phyloP scores from a whole-genome alignment of 2,888 invertebrate genomes.

The Junonia oenone region DNA sequence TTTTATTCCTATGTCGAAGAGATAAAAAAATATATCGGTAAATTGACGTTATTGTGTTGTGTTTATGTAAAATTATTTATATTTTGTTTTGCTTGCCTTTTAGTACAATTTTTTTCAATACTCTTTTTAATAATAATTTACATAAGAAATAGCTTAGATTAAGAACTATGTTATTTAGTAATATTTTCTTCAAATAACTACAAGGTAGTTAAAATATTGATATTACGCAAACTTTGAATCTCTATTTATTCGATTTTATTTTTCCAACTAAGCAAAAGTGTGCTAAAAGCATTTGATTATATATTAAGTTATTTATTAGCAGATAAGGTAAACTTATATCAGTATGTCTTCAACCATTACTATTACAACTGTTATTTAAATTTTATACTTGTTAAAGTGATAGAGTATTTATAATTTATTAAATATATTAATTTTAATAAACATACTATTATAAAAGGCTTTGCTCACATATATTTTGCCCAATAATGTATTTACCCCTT shows the following conservation, averaged over 20 bases:
- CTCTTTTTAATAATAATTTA: conserved; percentile 4
- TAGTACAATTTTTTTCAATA: conserved; percentile 17
- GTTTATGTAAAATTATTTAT: neutral
- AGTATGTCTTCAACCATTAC: neutral
- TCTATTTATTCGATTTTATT: neutral
- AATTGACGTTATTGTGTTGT: neutral
- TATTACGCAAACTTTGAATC: neutral
- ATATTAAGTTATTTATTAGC: neutral
- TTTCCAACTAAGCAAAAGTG: neutral
- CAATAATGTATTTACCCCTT: too few relatives aligned
- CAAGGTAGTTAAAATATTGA: neutral
- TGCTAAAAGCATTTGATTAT: conserved; percentile 2
- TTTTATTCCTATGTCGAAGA: neutral
- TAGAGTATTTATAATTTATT: neutral
- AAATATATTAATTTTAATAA: neutral
- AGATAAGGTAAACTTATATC: neutral
- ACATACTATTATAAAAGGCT: neutral
- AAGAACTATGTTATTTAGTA: neutral
- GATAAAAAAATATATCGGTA: neutral
- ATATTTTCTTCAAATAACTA: too few relatives aligned
- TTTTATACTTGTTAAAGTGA: neutral
- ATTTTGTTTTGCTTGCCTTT: conserved; percentile 4
- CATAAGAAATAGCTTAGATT: neutral
- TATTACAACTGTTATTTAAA: conserved; percentile 4
- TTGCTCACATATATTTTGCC: neutral